Evolutionary conservation across 2,113 vertebrate genomes (phyloP).

Genomic region (Epinephelus moara): DNA sequence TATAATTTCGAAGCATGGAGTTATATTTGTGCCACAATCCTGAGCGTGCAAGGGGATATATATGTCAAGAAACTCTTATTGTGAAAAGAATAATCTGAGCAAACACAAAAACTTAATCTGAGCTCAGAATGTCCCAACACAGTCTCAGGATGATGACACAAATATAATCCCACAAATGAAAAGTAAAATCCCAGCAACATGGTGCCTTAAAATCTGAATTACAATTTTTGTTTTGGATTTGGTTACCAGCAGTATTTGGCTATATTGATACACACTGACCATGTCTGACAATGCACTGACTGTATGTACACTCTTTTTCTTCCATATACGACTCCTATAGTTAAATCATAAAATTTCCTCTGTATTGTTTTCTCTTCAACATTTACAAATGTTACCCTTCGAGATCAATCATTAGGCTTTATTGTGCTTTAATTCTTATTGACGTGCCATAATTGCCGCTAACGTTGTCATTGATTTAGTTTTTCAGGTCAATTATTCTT

Average conservation of each 20-base stretch:
- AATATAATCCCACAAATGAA: slow-evolving; percentile 17
- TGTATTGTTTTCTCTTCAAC: slow-evolving; percentile 11
- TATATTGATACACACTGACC: slow-evolving; percentile 44
- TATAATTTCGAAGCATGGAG: too few species aligned
- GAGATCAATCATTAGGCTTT: slow-evolving; percentile 25
- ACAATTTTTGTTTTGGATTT: slow-evolving; percentile 61
- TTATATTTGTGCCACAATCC: too few species aligned
- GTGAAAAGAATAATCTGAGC: neutral
- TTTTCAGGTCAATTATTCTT: slow-evolving; percentile 30
- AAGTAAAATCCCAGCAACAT: slow-evolving; percentile 11
- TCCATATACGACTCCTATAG: slow-evolving; percentile 31
- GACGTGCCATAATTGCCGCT: slow-evolving; percentile 27
- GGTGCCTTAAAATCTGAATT: slow-evolving; percentile 39
- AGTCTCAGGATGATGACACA: slow-evolving; percentile 2
- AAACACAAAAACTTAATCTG: neutral
- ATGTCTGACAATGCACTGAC: slow-evolving; percentile 28
- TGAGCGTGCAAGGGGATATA: too few species aligned
- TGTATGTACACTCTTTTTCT: slow-evolving; percentile 13
- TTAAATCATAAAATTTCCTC: slow-evolving; percentile 13
- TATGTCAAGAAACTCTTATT: neutral
- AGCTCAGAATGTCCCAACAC: neutral
- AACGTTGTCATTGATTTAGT: slow-evolving; percentile 11
- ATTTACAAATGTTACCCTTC: slow-evolving; percentile 44
- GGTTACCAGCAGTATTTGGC: slow-evolving; percentile 83
- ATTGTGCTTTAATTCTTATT: slow-evolving; percentile 68